Percentiles rank a stretch among this genome's conserved stretches.
Evolutionary conservation across 2,797 vertebrate species (phyloP).

Genomic region (Pelochelys cantorii): DNA sequence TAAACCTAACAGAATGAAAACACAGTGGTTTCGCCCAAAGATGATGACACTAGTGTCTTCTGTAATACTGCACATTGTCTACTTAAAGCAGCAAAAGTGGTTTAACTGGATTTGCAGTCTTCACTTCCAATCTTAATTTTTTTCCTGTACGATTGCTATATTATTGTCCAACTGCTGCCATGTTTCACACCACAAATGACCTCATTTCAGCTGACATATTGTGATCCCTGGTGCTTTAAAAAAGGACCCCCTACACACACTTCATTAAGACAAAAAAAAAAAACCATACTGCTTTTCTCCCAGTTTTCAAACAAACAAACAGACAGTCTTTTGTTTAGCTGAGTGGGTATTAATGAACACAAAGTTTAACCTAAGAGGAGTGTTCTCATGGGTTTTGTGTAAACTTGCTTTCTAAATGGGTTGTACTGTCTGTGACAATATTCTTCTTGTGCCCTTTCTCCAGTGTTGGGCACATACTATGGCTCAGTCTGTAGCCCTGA

Average conservation of each 20-base stretch:
- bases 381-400: neutral
- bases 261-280: too few relatives aligned
- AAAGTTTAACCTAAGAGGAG: neutral
- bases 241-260: neutral
- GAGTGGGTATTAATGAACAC: too few relatives aligned
- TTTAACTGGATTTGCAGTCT: neutral
- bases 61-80: accelerated
- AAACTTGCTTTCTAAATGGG: neutral
- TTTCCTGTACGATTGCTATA: accelerated
- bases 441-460: neutral
- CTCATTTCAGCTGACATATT: neutral
- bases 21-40: neutral
- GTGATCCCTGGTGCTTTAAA: neutral
- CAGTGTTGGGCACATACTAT: neutral
- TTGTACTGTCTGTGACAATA: neutral
- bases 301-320: neutral
- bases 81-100: neutral
- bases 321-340: too few relatives aligned
- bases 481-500: neutral
- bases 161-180: neutral
- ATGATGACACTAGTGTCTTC: neutral
- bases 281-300: neutral
- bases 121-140: neutral
- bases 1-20: neutral
- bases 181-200: neutral